Conservation (phyloP, 2,888 invertebrate species). For the Heliconius sara region DNA sequence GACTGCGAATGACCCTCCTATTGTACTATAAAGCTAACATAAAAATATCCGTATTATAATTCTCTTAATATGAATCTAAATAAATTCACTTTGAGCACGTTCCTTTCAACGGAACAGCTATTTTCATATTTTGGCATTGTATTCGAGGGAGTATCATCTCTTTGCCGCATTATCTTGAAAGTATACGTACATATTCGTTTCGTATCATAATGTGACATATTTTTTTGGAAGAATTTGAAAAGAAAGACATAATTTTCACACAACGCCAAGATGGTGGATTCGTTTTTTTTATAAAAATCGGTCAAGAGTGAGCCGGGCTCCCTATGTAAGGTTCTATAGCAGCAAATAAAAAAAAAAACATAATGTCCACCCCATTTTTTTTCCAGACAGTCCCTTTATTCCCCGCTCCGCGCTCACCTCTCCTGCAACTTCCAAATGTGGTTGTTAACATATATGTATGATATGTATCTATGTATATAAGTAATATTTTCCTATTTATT, state of each 20-base stretch:
- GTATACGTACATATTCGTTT: conserved; percentile 14
- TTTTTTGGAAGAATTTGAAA: neutral
- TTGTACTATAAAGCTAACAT: conserved; percentile 30
- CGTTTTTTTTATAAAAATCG: too few relatives aligned
- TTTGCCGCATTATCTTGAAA: conserved; percentile 18
- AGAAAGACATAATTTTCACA: neutral
- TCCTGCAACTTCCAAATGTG: too few relatives aligned
- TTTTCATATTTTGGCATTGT: conserved; percentile 27
- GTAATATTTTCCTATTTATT: neutral
- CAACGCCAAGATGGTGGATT: too few relatives aligned
- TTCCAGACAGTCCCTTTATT: too few relatives aligned
- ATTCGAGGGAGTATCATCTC: conserved; percentile 19
- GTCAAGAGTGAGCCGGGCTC: too few relatives aligned
- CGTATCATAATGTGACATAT: conserved; percentile 7
- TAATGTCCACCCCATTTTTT: too few relatives aligned
- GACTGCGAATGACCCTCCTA: conserved; percentile 13
- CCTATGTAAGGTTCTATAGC: too few relatives aligned
- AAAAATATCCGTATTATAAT: conserved; percentile 38
- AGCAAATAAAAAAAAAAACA: too few relatives aligned
- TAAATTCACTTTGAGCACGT: conserved; percentile 32
- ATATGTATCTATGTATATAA: neutral
- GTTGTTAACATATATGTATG: too few relatives aligned
- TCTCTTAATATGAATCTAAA: conserved; percentile 43
- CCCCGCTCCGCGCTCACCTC: too few relatives aligned
- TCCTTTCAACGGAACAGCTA: conserved; percentile 25